phyloP scores from a whole-genome alignment of 2,888 invertebrate genomes.

The Dusona sp. region DNA sequence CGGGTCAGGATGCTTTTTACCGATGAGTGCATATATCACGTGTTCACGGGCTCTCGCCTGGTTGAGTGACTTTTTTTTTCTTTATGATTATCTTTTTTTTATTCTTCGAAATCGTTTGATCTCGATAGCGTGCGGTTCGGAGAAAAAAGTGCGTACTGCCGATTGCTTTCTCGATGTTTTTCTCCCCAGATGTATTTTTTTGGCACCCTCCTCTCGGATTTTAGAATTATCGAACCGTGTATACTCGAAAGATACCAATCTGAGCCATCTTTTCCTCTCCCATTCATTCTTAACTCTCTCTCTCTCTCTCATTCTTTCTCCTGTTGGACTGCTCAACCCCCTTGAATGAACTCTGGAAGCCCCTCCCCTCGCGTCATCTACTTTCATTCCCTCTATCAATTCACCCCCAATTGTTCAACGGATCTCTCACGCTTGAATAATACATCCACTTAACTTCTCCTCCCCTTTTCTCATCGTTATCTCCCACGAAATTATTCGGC shows the following conservation, averaged over 20 bases:
- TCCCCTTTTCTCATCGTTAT: conserved; percentile 50
- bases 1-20: conserved; percentile 11
- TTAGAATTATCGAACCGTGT: conserved; percentile 41
- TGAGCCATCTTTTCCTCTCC: conserved; percentile 39
- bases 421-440: conserved; percentile 67
- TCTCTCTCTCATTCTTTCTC: conserved; percentile 4
- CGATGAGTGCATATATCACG: conserved; percentile 52
- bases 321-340: conserved; percentile 26
- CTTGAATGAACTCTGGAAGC: conserved; percentile 56
- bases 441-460: conserved; percentile 65
- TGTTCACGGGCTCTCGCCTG: conserved; percentile 38
- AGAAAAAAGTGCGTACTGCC: conserved; percentile 32
- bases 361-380: conserved; percentile 38
- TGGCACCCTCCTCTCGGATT: conserved; percentile 3
- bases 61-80: conserved; percentile 35
- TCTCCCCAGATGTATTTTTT: conserved; percentile 19
- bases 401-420: conserved; percentile 63
- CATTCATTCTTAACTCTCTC: background rate
- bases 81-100: conserved; percentile 1
- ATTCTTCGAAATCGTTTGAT: conserved; percentile 20
- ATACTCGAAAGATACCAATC: conserved; percentile 53
- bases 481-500: conserved; percentile 60
- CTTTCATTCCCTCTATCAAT: conserved; percentile 60
- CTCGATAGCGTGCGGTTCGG: conserved; percentile 8
- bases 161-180: conserved; percentile 45